phyloP scores from a whole-genome alignment of 2,888 invertebrate species.

The Brachypterus glaber region DNA sequence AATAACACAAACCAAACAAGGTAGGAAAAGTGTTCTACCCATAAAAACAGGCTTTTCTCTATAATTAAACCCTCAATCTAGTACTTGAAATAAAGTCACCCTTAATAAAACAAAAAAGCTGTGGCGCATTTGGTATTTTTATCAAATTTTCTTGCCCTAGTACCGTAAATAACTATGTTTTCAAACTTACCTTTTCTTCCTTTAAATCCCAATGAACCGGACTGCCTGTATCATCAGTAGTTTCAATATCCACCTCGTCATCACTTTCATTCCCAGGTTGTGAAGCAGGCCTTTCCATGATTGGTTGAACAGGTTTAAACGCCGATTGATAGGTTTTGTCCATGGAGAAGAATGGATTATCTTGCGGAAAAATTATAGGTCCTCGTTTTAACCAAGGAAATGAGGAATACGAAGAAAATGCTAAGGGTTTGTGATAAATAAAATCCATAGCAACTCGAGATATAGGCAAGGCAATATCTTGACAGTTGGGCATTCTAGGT shows the following conservation, averaged over 20 bases:
- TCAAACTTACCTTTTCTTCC: slow-evolving; percentile 45
- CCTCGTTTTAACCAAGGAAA: slow-evolving; percentile 59
- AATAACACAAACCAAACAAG: too few species aligned
- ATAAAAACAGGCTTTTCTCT: too few species aligned
- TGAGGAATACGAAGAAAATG: slow-evolving; percentile 55
- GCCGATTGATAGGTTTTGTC: slow-evolving; percentile 47
- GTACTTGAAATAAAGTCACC: too few species aligned
- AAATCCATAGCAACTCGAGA: slow-evolving; percentile 70
- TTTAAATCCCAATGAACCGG: slow-evolving; percentile 42
- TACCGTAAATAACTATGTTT: too few species aligned
- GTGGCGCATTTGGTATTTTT: too few species aligned
- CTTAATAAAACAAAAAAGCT: too few species aligned
- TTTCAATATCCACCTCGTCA: slow-evolving; percentile 81
- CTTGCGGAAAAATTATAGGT: slow-evolving; percentile 42
- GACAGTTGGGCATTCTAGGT: slow-evolving; percentile 45
- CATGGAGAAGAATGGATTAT: slow-evolving; percentile 41
- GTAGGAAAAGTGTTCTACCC: too few species aligned
- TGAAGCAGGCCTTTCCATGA: slow-evolving; percentile 29
- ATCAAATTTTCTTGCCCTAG: too few species aligned
- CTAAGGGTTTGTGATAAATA: slow-evolving; percentile 62
- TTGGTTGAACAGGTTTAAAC: slow-evolving; percentile 47
- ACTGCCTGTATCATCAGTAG: slow-evolving; percentile 65
- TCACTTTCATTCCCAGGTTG: slow-evolving; percentile 55
- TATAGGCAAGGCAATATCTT: slow-evolving; percentile 48
- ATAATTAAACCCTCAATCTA: too few species aligned